Base-by-base conservation (phyloP, 2,888 invertebrate genomes). In the Rhorus exstirpatorius region DNA sequence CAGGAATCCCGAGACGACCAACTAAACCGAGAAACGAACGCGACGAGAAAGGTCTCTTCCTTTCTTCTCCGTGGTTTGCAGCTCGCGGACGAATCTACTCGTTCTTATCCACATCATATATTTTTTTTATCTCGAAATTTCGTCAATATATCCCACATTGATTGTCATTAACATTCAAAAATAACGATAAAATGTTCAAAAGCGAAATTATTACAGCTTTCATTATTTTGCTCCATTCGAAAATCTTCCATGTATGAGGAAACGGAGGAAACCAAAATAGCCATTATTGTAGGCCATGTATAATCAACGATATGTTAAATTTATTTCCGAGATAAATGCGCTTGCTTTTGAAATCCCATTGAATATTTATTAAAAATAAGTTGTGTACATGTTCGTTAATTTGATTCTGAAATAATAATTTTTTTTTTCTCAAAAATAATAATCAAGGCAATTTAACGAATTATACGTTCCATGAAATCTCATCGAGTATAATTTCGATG, bases 1-100 rank as follows among this genome's bases (percentile, higher is more conserved):
- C 83, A 81, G 83, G 83, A 83, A 83, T 83, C 77, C 77, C 78
- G 78, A 83, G 83, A 74, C 72, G 70, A 79, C 79, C 68, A 75
- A 71, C 55, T 41, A 63, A 51, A 71, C 55, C 53, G 68, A 51
- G 61, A 60, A 63, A 55, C 74, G 74, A 46, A 51, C 17, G 65
- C 70, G 67, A 71, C 65, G 75, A 58, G 49, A 67, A n/a, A 76
- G 65, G 58, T 60, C 21, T 58, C 55, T 58, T 53, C 35, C 51
- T 49, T 38, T 51, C 61, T 49, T 31, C n/a, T 74, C 61, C 26
- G 14, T 55, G 58, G 49, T 60, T 24, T 53, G 41, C 55, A 46
- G 41, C 65, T 76, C 60, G 58, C 41, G 58, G 38, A 68, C 61
- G 65, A 81, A 71, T 71, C 76, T 67, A 60, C 58, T 81, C 65